These are phyloP conservation scores for Pogonognathellus flavescens DNA, from an alignment of 1,140 invertebrate species.

Conservation along the genomic window DNA sequence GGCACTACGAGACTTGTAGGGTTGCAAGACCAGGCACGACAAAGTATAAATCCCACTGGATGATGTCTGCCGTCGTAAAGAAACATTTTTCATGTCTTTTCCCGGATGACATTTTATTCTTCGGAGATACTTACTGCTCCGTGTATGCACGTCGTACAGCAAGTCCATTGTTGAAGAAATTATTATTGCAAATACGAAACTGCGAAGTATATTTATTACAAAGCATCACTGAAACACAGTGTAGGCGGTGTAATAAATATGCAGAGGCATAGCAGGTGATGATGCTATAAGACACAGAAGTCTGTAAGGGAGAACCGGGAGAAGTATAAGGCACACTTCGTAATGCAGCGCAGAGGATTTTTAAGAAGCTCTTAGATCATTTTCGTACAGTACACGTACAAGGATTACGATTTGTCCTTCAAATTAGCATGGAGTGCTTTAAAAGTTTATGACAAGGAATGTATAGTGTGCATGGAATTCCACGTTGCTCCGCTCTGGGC, in stretches of 20 bases:
- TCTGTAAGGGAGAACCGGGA: too few relatives aligned
- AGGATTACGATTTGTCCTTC: not conserved
- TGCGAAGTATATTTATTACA: too few relatives aligned
- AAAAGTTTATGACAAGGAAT: not conserved
- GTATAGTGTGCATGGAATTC: not conserved
- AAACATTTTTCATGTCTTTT: constrained; percentile 26
- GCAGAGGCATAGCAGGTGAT: too few relatives aligned
- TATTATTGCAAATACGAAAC: too few relatives aligned
- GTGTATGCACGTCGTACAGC: not conserved
- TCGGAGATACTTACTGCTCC: not conserved
- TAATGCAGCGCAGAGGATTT: too few relatives aligned
- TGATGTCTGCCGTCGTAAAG: not conserved
- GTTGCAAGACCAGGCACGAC: not conserved
- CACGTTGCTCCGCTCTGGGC: not conserved
- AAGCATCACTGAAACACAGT: too few relatives aligned
- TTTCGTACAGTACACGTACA: too few relatives aligned
- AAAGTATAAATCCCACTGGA: constrained; percentile 33
- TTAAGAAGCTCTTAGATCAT: too few relatives aligned
- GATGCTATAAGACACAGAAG: too few relatives aligned
- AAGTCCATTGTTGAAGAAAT: too few relatives aligned
- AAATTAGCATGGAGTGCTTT: not conserved
- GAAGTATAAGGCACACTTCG: too few relatives aligned
- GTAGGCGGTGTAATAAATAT: too few relatives aligned
- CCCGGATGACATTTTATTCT: constrained; percentile 30
- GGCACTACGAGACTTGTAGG: not conserved